Percentiles rank a stretch among this genome's conserved stretches.
Conservation (phyloP, 2,113 vertebrate species). For the Willisornis vidua region DNA sequence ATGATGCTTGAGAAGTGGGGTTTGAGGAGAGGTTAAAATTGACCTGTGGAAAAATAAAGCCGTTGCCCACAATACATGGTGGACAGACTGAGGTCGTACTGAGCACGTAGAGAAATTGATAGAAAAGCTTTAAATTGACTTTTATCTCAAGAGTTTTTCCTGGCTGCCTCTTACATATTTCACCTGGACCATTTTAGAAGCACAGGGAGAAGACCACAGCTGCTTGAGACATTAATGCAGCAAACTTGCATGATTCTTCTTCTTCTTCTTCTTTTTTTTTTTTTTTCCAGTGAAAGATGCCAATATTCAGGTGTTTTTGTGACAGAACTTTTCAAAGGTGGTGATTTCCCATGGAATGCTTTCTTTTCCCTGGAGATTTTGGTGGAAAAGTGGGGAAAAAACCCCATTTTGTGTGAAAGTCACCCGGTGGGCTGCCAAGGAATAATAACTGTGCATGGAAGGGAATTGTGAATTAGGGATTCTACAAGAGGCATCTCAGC, state of each 20-base stretch:
- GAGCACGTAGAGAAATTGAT: neutral
- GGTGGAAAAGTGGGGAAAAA: neutral
- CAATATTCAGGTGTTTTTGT: neutral
- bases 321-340: neutral
- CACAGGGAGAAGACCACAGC: neutral
- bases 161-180: neutral
- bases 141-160: neutral
- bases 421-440: neutral
- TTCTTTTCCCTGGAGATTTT: neutral
- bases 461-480: neutral
- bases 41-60: neutral
- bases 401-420: neutral
- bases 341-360: neutral
- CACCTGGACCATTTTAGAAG: neutral
- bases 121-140: neutral
- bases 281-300: neutral
- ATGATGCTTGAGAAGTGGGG: neutral
- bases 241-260: neutral
- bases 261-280: neutral
- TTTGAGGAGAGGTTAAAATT: neutral
- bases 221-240: neutral
- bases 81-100: neutral
- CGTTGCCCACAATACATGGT: fast-evolving
- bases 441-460: neutral
- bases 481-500: neutral